phyloP scores from a whole-genome alignment of 2,888 invertebrate genomes.

The Ichneumon xanthorius region DNA sequence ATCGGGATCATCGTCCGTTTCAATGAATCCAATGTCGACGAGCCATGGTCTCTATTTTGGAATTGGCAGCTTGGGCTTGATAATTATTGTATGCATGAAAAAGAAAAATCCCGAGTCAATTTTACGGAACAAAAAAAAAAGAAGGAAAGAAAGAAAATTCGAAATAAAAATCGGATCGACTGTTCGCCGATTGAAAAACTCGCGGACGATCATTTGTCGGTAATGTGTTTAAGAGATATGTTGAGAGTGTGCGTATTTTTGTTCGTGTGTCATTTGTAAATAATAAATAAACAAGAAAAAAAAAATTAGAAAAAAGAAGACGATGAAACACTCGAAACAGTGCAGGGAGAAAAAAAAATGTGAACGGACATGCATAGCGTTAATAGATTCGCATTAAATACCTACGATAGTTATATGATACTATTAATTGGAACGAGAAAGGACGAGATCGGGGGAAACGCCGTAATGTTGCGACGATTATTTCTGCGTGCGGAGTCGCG shows the following conservation, averaged over 20 bases:
- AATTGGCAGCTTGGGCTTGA: constrained; percentile 67
- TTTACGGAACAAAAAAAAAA: constrained; percentile 34
- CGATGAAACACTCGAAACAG: constrained; percentile 37
- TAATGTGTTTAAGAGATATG: constrained; percentile 57
- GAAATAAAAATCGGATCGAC: constrained; percentile 23
- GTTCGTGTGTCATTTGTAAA: constrained; percentile 70
- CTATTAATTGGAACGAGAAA: constrained; percentile 27
- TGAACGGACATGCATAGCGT: constrained; percentile 27
- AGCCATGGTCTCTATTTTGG: constrained; percentile 50
- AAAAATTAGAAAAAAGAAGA: constrained; percentile 32
- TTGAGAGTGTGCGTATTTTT: constrained; percentile 66
- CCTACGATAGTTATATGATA: constrained; percentile 36
- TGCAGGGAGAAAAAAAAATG: constrained; percentile 40
- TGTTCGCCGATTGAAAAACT: constrained; percentile 43
- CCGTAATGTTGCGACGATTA: constrained; percentile 36
- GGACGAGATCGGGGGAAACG: background rate
- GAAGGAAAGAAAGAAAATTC: constrained; percentile 28
- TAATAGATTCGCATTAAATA: constrained; percentile 46
- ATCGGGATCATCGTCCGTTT: constrained; percentile 37
- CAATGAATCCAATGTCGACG: constrained; percentile 30
- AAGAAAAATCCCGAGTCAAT: constrained; percentile 55
- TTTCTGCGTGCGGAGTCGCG: constrained; percentile 52
- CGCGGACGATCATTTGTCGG: constrained; percentile 49
- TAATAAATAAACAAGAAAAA: constrained; percentile 60
- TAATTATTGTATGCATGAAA: constrained; percentile 57